A percentile compares a stretch with the other conserved stretches of the same genome.
These are phyloP conservation scores for Cairina moschata DNA, from an alignment of 2,113 vertebrate species.

Conservation along the genomic window DNA sequence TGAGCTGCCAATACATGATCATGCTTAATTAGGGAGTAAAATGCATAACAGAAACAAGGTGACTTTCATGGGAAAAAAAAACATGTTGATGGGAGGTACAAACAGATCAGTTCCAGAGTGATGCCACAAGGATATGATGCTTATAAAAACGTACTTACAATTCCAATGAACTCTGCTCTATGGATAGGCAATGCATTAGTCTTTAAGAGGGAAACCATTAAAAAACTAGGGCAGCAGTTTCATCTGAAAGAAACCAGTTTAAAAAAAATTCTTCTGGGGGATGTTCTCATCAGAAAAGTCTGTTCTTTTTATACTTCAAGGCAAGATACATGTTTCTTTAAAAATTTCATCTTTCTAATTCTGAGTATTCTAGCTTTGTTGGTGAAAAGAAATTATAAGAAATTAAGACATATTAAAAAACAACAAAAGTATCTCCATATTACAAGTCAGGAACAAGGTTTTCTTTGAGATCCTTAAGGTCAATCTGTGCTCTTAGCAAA, in stretches of 20 bases:
- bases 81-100: background rate
- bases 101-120: background rate
- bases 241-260: background rate
- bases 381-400: background rate
- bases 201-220: slow-evolving; percentile 10
- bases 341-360: background rate
- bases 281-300: background rate
- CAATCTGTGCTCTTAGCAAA: slow-evolving; percentile 14
- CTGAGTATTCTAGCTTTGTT: background rate
- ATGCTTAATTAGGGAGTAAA: background rate
- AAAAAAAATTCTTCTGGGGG: background rate
- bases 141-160: background rate
- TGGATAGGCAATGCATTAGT: background rate
- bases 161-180: background rate
- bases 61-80: background rate
- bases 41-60: background rate
- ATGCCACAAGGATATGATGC: background rate
- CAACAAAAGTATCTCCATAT: background rate
- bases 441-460: background rate
- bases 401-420: background rate
- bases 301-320: background rate
- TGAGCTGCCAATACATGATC: background rate
- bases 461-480: background rate
- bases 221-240: slow-evolving; percentile 28
- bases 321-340: background rate